Evolutionary conservation across 2,888 invertebrate genomes (phyloP).

Genomic region (Dryadula phaetusa): DNA sequence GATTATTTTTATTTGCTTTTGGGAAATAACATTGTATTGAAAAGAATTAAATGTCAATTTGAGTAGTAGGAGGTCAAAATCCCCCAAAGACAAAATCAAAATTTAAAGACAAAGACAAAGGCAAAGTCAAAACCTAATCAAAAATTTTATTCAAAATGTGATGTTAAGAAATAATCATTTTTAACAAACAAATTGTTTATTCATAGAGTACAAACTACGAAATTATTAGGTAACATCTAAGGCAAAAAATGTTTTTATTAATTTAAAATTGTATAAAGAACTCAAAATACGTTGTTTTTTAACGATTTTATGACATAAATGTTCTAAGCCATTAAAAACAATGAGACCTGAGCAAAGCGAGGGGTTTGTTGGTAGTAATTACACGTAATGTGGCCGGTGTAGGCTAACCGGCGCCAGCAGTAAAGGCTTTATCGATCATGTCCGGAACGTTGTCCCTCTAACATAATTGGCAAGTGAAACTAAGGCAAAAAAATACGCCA

Average conservation of each 20-base stretch:
- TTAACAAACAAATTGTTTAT: too few relatives aligned
- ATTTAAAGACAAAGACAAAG: too few relatives aligned
- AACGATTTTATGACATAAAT: not conserved
- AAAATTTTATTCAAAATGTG: too few relatives aligned
- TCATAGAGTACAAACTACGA: too few relatives aligned
- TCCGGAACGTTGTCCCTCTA: conserved; percentile 58
- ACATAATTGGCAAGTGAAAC: conserved; percentile 35
- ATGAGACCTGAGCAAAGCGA: not conserved
- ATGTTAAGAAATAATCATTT: too few relatives aligned
- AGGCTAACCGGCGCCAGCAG: conserved; percentile 59
- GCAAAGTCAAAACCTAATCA: too few relatives aligned
- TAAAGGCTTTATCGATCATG: conserved; percentile 64
- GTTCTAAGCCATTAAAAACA: conserved; percentile 12
- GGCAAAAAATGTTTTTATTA: too few relatives aligned
- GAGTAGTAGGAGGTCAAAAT: not conserved
- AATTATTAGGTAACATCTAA: too few relatives aligned
- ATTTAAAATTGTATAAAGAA: too few relatives aligned
- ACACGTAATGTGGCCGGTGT: conserved; percentile 37
- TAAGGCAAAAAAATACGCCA: conserved; percentile 4
- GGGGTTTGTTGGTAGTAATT: conserved; percentile 21
- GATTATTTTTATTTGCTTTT: not conserved
- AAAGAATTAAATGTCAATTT: not conserved
- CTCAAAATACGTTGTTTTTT: not conserved
- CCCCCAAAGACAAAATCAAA: not conserved
- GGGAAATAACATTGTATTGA: not conserved